phyloP scores from a whole-genome alignment of 2,113 vertebrate genomes.

The Xenus cinereus region DNA sequence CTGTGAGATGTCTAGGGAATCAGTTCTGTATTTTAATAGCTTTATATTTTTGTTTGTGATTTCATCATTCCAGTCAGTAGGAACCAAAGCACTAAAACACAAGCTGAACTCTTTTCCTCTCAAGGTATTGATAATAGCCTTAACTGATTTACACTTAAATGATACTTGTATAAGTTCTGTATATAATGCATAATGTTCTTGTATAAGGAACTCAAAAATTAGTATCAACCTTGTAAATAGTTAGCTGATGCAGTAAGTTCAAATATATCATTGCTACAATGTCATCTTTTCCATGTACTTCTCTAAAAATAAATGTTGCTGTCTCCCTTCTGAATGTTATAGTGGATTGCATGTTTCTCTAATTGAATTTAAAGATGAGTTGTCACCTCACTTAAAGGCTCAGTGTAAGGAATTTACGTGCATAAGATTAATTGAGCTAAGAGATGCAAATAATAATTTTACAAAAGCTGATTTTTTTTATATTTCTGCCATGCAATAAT shows the following conservation, averaged over 20 bases:
- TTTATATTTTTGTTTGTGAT: neutral
- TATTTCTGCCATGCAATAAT: neutral
- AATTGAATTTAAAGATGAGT: neutral
- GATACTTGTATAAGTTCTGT: neutral
- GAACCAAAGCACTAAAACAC: neutral
- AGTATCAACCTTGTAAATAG: neutral
- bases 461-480: neutral
- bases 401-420: neutral
- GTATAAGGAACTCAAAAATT: neutral
- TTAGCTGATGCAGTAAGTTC: neutral
- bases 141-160: neutral
- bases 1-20: neutral
- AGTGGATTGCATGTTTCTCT: neutral
- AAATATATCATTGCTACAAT: neutral
- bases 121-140: neutral
- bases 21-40: neutral
- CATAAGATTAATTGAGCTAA: neutral
- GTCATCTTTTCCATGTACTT: neutral
- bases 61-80: neutral
- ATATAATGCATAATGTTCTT: too few relatives aligned
- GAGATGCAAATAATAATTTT: neutral
- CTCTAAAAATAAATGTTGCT: neutral
- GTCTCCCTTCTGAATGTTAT: neutral
- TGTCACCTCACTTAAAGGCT: neutral
- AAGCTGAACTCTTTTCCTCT: neutral